Evolutionary conservation across 2,888 invertebrate species (phyloP).

Genomic region (Meiosimyza decipiens): DNA sequence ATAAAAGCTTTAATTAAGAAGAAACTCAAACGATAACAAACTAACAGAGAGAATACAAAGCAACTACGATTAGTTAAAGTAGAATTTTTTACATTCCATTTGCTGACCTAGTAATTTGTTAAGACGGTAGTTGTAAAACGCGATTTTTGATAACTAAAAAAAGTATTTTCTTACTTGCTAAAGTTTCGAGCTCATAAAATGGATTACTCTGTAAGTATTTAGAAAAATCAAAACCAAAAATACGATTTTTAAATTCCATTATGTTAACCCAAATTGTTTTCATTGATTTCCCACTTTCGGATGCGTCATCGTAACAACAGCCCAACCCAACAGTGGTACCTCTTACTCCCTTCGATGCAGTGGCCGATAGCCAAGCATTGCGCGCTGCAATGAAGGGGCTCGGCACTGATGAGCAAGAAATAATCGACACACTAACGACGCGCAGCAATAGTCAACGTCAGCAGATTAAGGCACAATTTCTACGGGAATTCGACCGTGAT

Average conservation of each 20-base stretch:
- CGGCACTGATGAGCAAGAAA: constrained; percentile 81
- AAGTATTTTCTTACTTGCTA: neutral
- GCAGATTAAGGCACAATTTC: constrained; percentile 73
- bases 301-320: constrained; percentile 45
- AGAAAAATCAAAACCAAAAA: neutral
- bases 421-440: constrained; percentile 77
- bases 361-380: constrained; percentile 74
- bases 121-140: neutral
- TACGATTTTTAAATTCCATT: constrained; percentile 7
- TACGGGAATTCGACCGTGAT: constrained; percentile 71
- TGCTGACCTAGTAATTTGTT: neutral
- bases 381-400: constrained; percentile 80
- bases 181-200: constrained; percentile 36
- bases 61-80: neutral
- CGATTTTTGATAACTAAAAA: neutral
- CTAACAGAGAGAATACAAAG: neutral
- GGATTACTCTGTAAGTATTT: constrained; percentile 52
- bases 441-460: constrained; percentile 80
- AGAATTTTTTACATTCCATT: neutral
- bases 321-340: constrained; percentile 72
- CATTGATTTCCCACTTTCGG: neutral
- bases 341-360: constrained; percentile 72
- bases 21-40: too few species aligned
- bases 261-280: constrained; percentile 10
- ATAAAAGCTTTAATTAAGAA: too few species aligned